These are phyloP conservation scores for Acipenser oxyrinchus DNA, from an alignment of 2,797 vertebrate species.

Conservation along the genomic window DNA sequence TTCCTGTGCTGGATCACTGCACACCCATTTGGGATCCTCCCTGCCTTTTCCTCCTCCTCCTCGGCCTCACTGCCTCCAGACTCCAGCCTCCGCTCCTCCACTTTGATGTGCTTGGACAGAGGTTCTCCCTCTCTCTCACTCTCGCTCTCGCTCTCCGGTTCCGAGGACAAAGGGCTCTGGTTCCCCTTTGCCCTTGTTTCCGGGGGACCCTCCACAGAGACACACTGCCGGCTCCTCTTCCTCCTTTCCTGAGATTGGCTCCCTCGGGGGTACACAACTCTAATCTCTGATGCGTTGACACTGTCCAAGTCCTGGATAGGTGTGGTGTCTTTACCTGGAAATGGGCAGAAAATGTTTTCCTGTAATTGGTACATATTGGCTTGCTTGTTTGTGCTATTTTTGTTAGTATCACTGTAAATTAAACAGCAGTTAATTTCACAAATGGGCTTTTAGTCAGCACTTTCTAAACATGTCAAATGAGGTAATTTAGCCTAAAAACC, in stretches of 20 bases:
- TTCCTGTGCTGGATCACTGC: slow-evolving; percentile 74
- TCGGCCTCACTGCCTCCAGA: background rate
- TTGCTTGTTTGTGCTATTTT: no score
- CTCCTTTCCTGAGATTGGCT: slow-evolving; percentile 53
- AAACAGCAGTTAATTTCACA: no score
- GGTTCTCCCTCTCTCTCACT: slow-evolving; percentile 30
- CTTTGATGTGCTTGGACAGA: slow-evolving; percentile 34
- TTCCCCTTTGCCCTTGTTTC: slow-evolving; percentile 40
- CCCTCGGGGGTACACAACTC: slow-evolving; percentile 40
- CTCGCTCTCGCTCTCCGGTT: slow-evolving; percentile 61
- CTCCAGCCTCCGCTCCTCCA: slow-evolving; percentile 23
- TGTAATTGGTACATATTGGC: no score
- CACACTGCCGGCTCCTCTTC: slow-evolving; percentile 53
- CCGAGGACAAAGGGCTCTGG: slow-evolving; percentile 53
- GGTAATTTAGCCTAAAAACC: no score
- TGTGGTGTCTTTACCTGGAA: no score
- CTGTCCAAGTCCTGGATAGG: slow-evolving; percentile 10
- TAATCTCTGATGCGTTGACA: slow-evolving; percentile 49
- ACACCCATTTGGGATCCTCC: slow-evolving; percentile 53
- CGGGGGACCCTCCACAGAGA: slow-evolving; percentile 48
- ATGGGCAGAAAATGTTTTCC: no score
- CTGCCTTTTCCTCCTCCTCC: slow-evolving; percentile 27
- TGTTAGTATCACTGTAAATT: no score
- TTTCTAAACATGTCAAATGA: no score
- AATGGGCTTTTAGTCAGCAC: no score